These are phyloP conservation scores for Syngnathus scovelli DNA, from an alignment of 2,113 vertebrate species.

Conservation along the genomic window DNA sequence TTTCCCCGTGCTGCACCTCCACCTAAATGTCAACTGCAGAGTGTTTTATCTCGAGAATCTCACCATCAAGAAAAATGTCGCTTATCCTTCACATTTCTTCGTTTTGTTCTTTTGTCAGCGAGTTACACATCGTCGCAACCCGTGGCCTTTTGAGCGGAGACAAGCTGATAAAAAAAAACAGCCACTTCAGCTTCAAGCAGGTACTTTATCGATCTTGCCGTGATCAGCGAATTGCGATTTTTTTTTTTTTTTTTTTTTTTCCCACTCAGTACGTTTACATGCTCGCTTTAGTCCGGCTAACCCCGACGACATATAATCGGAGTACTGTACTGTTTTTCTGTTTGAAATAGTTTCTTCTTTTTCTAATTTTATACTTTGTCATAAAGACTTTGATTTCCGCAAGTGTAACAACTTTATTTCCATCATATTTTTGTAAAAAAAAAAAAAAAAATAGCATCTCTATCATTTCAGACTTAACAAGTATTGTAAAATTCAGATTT, in stretches of 20 bases:
- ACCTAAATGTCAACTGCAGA: conserved; percentile 8
- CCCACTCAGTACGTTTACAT: background rate
- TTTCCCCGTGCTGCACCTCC: background rate
- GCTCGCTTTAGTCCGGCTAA: background rate
- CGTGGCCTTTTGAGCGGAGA: conserved; percentile 34
- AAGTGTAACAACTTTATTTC: no score
- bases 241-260: background rate
- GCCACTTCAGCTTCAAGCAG: conserved; percentile 3
- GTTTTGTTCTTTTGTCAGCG: conserved; percentile 11
- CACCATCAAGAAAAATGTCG: conserved; percentile 15
- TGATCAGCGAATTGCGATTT: background rate
- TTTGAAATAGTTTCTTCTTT: no score
- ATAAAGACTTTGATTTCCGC: no score
- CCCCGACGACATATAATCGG: no score
- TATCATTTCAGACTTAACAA: no score
- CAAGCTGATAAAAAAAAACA: conserved; percentile 19
- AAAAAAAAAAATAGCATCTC: no score
- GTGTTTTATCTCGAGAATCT: conserved; percentile 7
- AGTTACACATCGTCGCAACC: conserved; percentile 18
- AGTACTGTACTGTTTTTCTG: no score
- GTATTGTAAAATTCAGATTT: no score
- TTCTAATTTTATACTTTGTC: no score
- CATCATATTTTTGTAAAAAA: no score
- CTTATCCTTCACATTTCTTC: conserved; percentile 1
- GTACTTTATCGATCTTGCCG: conserved; percentile 16